Conservation (phyloP, 2,113 vertebrate species). For the Leucopsar rothschildi region DNA sequence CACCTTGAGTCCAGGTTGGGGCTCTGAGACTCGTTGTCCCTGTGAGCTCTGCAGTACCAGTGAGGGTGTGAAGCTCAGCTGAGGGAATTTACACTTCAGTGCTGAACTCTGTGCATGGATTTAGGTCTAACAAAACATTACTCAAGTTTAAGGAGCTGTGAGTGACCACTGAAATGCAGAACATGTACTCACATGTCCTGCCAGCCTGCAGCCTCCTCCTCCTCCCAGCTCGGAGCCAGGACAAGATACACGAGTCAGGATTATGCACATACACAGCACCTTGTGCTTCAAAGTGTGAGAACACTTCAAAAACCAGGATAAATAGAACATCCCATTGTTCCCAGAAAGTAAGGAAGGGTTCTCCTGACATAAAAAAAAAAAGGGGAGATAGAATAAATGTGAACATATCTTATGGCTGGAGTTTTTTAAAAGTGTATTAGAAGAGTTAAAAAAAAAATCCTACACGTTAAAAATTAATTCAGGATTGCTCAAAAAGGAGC, state of each 20-base stretch:
- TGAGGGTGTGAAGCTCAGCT: background rate
- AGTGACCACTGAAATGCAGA: background rate
- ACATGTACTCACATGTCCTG: background rate
- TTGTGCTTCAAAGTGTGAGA: background rate
- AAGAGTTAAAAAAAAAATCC: background rate
- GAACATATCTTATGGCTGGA: background rate
- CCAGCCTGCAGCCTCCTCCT: background rate
- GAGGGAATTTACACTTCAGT: background rate
- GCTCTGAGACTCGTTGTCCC: background rate
- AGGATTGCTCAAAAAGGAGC: background rate
- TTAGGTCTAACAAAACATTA: background rate
- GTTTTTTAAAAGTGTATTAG: background rate
- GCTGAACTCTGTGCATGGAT: background rate
- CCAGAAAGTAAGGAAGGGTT: background rate
- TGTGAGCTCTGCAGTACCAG: background rate
- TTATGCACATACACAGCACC: background rate
- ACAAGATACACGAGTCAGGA: accelerated
- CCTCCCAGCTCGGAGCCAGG: background rate
- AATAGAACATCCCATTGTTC: background rate
- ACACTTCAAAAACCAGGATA: background rate
- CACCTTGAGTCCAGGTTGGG: background rate
- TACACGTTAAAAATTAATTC: background rate
- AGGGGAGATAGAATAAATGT: background rate
- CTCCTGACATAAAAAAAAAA: background rate
- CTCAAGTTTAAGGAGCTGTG: background rate